Evolutionary conservation across 2,888 invertebrate genomes (phyloP).

Genomic region (Melieria crassipennis): DNA sequence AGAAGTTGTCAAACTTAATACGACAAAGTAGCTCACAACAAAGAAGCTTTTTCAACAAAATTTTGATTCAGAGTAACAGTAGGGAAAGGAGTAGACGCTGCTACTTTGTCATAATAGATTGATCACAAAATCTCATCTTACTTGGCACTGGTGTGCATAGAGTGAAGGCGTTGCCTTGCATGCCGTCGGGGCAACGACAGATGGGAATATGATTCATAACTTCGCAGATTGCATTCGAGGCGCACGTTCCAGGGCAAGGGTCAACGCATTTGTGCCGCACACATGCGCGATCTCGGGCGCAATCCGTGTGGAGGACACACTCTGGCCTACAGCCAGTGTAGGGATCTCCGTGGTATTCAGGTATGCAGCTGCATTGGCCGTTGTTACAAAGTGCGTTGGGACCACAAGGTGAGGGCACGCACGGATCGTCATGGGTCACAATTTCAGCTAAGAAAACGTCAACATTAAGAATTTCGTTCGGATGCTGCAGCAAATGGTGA

Average conservation of each 20-base stretch:
- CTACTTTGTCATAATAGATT: background rate
- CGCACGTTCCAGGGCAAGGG: constrained; percentile 80
- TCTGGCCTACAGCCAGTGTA: constrained; percentile 77
- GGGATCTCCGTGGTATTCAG: constrained; percentile 76
- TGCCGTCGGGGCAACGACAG: constrained; percentile 70
- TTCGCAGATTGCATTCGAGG: constrained; percentile 75
- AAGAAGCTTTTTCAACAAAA: too few species aligned
- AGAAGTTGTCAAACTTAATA: background rate
- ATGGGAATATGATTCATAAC: constrained; percentile 81
- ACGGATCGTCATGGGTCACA: constrained; percentile 68
- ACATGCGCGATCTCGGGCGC: constrained; percentile 74
- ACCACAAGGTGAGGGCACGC: constrained; percentile 78
- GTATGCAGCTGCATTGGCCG: constrained; percentile 75
- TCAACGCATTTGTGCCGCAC: constrained; percentile 76
- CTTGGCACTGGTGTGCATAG: constrained; percentile 71
- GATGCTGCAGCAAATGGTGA: background rate
- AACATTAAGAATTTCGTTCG: background rate
- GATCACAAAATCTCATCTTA: constrained; percentile 54
- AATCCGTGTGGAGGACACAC: constrained; percentile 76
- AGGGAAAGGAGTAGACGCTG: background rate
- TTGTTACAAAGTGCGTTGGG: constrained; percentile 76
- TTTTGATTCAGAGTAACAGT: too few species aligned
- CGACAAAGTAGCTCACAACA: too few species aligned
- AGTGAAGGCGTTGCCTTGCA: constrained; percentile 77
- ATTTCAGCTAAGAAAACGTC: constrained; percentile 44